These are phyloP conservation scores for Todus mexicanus DNA, from an alignment of 2,797 vertebrate species.

Conservation along the genomic window DNA sequence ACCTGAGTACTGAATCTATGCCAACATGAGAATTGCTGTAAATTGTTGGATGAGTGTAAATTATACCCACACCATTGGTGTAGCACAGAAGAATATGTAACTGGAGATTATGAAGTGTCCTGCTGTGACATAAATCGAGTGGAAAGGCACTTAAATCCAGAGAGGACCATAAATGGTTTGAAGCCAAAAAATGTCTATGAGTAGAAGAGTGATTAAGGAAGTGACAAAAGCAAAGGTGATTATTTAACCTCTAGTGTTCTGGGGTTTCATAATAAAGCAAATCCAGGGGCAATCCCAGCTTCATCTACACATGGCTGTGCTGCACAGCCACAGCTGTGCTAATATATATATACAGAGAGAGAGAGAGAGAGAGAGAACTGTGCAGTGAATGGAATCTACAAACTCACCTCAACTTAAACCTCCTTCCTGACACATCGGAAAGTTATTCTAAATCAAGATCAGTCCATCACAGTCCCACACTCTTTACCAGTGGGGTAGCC, in stretches of 20 bases:
- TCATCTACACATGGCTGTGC: neutral
- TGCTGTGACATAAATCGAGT: slow-evolving; percentile 37
- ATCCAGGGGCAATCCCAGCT: neutral
- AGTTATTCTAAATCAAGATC: neutral
- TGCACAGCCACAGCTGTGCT: neutral
- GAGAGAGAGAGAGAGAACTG: no score
- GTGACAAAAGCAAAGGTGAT: neutral
- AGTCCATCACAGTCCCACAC: accelerated
- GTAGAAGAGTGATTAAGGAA: neutral
- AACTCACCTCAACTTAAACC: neutral
- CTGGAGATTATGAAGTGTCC: slow-evolving; percentile 30
- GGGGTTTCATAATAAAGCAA: neutral
- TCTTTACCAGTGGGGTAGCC: no score
- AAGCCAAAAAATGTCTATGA: neutral
- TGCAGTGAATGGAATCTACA: neutral
- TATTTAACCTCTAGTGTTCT: neutral
- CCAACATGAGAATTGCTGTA: neutral
- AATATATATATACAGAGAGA: accelerated
- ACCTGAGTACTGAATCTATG: neutral
- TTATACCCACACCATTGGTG: neutral
- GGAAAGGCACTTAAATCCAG: slow-evolving; percentile 41
- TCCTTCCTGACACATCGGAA: neutral
- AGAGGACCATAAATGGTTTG: neutral
- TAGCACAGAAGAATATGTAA: slow-evolving; percentile 31
- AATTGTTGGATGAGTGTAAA: slow-evolving; percentile 6